Evolutionary conservation across 1,140 invertebrate genomes (phyloP).

Genomic region (Drosophila melanogaster): DNA sequence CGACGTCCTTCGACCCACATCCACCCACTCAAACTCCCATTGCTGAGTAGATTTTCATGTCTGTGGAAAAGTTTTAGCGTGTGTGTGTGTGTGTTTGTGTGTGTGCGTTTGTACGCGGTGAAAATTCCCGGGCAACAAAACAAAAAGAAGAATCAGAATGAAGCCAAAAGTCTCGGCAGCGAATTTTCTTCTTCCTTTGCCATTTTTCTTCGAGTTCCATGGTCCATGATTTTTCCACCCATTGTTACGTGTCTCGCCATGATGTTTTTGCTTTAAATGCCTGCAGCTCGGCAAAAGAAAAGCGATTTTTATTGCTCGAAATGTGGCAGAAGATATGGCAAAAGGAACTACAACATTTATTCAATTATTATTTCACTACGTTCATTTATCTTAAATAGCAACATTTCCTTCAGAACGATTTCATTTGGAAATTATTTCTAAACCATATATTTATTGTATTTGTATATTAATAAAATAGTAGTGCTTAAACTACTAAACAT

Average conservation of each 20-base stretch:
- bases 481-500: not conserved
- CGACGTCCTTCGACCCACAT: constrained; percentile 25
- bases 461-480: not conserved
- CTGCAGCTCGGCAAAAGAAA: constrained; percentile 15
- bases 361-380: constrained; percentile 26
- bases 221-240: constrained; percentile 28
- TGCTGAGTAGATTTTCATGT: constrained; percentile 77
- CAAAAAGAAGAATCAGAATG: constrained; percentile 33
- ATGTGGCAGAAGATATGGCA: not conserved
- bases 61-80: constrained; percentile 41
- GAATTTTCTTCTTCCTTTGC: constrained; percentile 57
- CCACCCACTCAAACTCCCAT: constrained; percentile 24
- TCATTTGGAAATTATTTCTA: not conserved
- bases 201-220: constrained; percentile 8
- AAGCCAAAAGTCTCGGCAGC: constrained; percentile 43
- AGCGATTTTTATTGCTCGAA: constrained; percentile 31
- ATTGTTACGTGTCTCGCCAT: constrained; percentile 28
- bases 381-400: not conserved
- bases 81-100: constrained; percentile 19
- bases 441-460: not conserved
- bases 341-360: constrained; percentile 13
- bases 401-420: not conserved
- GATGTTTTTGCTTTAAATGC: constrained; percentile 21
- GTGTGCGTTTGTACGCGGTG: constrained; percentile 25
- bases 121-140: constrained; percentile 50